Conservation (phyloP, 2,888 invertebrate genomes). For the Drosophila conformis region DNA sequence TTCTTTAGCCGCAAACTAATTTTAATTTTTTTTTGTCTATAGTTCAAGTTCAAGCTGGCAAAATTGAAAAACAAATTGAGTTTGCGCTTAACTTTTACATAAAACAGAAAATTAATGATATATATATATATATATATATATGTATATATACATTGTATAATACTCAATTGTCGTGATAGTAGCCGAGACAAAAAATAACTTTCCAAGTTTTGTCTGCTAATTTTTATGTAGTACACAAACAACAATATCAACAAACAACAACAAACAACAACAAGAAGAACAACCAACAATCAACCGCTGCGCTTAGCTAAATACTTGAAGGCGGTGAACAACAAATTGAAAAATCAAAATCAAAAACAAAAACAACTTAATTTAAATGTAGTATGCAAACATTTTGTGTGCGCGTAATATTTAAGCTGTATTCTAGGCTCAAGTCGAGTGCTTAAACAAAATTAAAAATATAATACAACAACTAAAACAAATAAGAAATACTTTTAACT, state of each 20-base stretch:
- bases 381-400: constrained; percentile 47
- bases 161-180: constrained; percentile 85
- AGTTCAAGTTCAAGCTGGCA: constrained; percentile 36
- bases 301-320: constrained; percentile 39
- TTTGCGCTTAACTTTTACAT: constrained; percentile 31
- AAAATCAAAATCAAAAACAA: constrained; percentile 25
- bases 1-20: constrained; percentile 60
- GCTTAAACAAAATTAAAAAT: constrained; percentile 56
- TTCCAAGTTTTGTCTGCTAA: constrained; percentile 71
- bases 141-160: constrained; percentile 65
- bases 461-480: constrained; percentile 34
- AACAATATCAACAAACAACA: constrained; percentile 31
- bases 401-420: constrained; percentile 65
- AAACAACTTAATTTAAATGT: constrained; percentile 54
- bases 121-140: constrained; percentile 25
- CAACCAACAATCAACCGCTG: constrained; percentile 34
- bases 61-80: constrained; percentile 14
- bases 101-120: constrained; percentile 35
- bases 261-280: constrained; percentile 7
- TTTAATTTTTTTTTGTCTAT: constrained; percentile 32
- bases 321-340: constrained; percentile 16
- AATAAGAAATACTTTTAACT: neutral
- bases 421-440: constrained; percentile 59
- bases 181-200: constrained; percentile 68
- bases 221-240: constrained; percentile 51